Conservation (phyloP, 2,888 invertebrate genomes). For the Melipona bicolor region DNA sequence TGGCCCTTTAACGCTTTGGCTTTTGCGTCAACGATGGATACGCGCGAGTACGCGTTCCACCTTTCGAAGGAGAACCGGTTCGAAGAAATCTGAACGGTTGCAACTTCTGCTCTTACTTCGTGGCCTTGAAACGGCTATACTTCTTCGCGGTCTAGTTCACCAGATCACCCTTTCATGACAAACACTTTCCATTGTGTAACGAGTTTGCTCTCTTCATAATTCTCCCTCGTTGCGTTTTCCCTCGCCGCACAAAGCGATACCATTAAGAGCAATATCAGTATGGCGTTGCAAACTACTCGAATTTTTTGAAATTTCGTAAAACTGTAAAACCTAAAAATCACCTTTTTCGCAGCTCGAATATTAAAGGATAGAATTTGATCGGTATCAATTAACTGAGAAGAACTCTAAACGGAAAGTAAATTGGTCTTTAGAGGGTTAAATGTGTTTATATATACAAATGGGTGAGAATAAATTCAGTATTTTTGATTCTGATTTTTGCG, state of each 20-base stretch:
- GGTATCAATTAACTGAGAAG: no score
- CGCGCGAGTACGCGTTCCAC: slow-evolving; percentile 22
- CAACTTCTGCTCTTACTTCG: slow-evolving; percentile 75
- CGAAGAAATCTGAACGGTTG: slow-evolving; percentile 75
- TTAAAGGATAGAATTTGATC: no score
- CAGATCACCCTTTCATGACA: slow-evolving; percentile 79
- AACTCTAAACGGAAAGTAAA: no score
- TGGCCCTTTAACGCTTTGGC: slow-evolving; percentile 23
- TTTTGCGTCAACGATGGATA: neutral
- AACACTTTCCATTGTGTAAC: slow-evolving; percentile 84
- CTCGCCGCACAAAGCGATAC: neutral
- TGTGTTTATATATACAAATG: no score
- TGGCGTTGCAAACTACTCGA: no score
- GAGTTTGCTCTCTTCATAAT: slow-evolving; percentile 71
- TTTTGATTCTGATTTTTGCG: no score
- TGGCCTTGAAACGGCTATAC: slow-evolving; percentile 80
- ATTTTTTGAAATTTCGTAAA: no score
- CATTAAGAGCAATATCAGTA: no score
- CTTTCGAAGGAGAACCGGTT: slow-evolving; percentile 73
- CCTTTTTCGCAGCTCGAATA: no score
- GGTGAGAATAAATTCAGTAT: no score
- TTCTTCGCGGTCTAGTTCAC: slow-evolving; percentile 83
- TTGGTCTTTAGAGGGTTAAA: no score
- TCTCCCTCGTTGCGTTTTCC: neutral
- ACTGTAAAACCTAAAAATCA: no score